These are phyloP conservation scores for Caracal caracal DNA, from an alignment of 2,113 vertebrate species.

Conservation along the genomic window DNA sequence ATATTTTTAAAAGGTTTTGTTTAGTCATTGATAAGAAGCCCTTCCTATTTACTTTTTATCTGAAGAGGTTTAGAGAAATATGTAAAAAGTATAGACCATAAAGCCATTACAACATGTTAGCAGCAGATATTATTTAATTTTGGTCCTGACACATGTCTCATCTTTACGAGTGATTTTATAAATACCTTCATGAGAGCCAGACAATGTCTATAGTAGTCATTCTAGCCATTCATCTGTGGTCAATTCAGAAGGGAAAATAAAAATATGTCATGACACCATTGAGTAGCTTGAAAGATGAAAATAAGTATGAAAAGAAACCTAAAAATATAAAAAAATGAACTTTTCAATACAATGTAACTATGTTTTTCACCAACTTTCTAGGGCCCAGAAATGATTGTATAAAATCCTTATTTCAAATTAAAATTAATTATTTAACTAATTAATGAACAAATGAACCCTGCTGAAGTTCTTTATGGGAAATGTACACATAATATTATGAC, in stretches of 20 bases:
- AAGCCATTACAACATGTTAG: background rate
- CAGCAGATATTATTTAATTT: background rate
- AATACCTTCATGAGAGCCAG: background rate
- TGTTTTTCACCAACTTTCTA: background rate
- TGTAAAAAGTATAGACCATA: background rate
- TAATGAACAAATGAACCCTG: background rate
- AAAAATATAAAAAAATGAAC: background rate
- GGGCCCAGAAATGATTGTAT: background rate
- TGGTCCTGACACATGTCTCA: background rate
- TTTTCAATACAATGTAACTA: background rate
- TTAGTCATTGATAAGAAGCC: slow-evolving; percentile 60
- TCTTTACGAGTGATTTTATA: background rate
- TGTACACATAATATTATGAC: background rate
- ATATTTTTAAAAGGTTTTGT: slow-evolving; percentile 61
- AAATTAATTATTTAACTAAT: background rate
- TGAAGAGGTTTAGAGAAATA: slow-evolving; percentile 1
- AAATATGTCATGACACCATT: background rate
- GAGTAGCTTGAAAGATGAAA: background rate
- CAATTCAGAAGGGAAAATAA: background rate
- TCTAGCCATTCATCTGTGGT: background rate
- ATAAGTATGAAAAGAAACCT: background rate
- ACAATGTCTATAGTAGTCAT: background rate
- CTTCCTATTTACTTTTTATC: slow-evolving; percentile 33
- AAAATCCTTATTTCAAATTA: background rate
- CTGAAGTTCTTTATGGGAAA: background rate